These are phyloP conservation scores for Sarcophaga carnaria DNA, from an alignment of 2,888 invertebrate genomes.

Conservation along the genomic window DNA sequence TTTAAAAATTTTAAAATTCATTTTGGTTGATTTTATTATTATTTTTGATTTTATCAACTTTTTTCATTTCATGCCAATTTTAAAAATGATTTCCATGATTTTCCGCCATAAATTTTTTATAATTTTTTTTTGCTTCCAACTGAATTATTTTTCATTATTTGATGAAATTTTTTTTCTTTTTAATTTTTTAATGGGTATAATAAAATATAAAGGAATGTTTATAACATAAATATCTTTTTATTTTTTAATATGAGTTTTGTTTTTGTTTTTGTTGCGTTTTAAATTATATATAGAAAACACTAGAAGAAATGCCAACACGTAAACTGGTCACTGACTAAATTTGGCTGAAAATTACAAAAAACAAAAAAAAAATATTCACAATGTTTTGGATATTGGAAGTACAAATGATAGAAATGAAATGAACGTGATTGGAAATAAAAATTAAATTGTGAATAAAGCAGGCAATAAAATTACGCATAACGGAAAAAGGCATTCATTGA, in stretches of 20 bases:
- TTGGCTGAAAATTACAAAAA: constrained; percentile 52
- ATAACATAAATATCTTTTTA: neutral
- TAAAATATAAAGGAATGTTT: constrained; percentile 22
- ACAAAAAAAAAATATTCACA: constrained; percentile 45
- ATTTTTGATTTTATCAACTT: neutral
- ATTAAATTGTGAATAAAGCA: neutral
- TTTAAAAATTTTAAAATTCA: too few species aligned
- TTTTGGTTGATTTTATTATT: neutral
- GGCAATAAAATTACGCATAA: neutral
- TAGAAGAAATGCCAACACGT: constrained; percentile 62
- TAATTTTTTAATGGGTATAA: neutral
- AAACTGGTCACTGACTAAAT: constrained; percentile 66
- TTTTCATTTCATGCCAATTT: constrained; percentile 12
- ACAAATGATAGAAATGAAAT: constrained; percentile 25
- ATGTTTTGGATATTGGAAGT: constrained; percentile 34
- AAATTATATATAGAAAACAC: constrained; percentile 43
- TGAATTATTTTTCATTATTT: neutral
- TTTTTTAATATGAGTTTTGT: neutral
- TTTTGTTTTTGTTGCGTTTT: neutral
- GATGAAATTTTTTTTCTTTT: constrained; percentile 24
- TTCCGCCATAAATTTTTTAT: constrained; percentile 36
- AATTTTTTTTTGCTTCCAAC: neutral
- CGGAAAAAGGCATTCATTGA: neutral
- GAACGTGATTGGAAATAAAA: constrained; percentile 61
- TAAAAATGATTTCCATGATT: constrained; percentile 11